Base-by-base conservation (phyloP, 2,888 invertebrate species). In the Habroteleia sp. region DNA sequence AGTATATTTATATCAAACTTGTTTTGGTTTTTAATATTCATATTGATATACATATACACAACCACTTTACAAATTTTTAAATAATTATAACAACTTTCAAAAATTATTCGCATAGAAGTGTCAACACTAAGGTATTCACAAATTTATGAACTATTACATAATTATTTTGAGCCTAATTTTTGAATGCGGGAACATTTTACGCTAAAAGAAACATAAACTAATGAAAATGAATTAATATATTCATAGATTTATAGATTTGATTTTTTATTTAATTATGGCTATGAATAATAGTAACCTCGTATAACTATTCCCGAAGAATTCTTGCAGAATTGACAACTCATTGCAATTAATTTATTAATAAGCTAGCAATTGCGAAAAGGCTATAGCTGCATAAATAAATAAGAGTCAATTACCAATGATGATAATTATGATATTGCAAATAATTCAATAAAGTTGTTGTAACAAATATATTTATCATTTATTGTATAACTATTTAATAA, bases 321-420 rank as follows among this genome's bases (percentile, higher is more conserved):
- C 11, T 41, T 54, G 23, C 17, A 44, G 58, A 65, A 65, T 65
- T 50, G 42, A 65, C 58, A 58, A 58, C 58, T 65, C 72, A 72
- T 42, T 37, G 52, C 52, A 52, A 60, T 52, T 73, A 56, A 73
- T 65, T 66, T 66, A 60, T 73, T 58, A 60, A 73, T 65, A 73
- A 50, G 39, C 52, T 7, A 11, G 39, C 35, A 52, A 73, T 73
- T 73, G 65, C 73, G 65, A 73, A 73, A 73, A 73, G 60, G 50
- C 42, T n/a, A n/a, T 52, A 60, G 52, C 60, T 52, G 60, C 52
- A 73, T 73, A 58, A 73, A 63, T 72, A 58, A 63, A 58, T 52
- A 8, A 23, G 39, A 73, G 60, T 44, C 52, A 58, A 58, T 62
- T 56, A 48, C 29, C 27, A 63, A 25, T 56, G 37, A 41, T 54